Percentiles rank a stretch among this genome's conserved stretches.
phyloP scores from a whole-genome alignment of 1,140 invertebrate genomes.

The Drosophila seguyi region DNA sequence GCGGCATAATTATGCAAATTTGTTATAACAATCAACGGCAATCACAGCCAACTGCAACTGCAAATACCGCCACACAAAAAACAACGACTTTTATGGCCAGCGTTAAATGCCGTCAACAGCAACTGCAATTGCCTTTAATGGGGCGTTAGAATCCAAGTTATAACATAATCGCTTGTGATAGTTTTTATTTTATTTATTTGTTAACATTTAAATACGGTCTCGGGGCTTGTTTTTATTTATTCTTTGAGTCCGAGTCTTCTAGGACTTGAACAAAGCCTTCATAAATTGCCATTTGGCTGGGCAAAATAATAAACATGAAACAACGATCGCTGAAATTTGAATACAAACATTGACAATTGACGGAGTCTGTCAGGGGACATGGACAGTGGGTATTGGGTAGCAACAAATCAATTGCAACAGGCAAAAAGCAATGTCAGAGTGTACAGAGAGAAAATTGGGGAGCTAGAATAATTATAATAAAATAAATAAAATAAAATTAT shows the following conservation, averaged over 20 bases:
- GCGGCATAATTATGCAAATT: constrained; percentile 84
- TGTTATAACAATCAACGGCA: constrained; percentile 73
- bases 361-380: constrained; percentile 33
- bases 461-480: no score
- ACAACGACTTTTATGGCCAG: constrained; percentile 54
- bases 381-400: constrained; percentile 33
- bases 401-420: constrained; percentile 71
- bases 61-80: constrained; percentile 16
- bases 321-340: constrained; percentile 58
- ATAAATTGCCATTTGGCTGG: constrained; percentile 59
- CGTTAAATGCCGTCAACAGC: constrained; percentile 68
- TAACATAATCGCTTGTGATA: constrained; percentile 60
- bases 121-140: constrained; percentile 71
- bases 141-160: constrained; percentile 74
- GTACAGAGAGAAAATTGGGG: not conserved
- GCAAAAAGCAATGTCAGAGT: constrained; percentile 1
- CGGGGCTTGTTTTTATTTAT: not conserved
- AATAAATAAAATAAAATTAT: no score
- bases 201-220: constrained; percentile 6
- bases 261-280: constrained; percentile 67
- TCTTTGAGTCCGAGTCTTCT: not conserved
- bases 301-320: constrained; percentile 44
- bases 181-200: constrained; percentile 45
- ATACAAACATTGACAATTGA: constrained; percentile 73
- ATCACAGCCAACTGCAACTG: constrained; percentile 25